Evolutionary conservation across 2,797 vertebrate species (phyloP), one percentile per base, ranked within the genome.

Genomic region (Takifugu ocellatus): DNA sequence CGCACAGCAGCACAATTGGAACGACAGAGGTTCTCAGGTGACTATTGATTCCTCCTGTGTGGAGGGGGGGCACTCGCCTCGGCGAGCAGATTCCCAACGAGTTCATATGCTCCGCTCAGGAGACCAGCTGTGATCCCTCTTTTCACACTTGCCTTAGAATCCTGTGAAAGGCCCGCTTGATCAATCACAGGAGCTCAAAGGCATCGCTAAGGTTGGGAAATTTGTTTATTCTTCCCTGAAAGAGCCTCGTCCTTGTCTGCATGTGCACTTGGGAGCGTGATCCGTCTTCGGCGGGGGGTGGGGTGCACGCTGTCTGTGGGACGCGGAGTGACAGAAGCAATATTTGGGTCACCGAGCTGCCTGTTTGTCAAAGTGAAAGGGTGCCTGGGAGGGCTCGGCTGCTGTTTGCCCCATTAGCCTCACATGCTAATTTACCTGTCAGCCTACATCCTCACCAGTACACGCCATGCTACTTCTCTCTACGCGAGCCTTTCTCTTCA

Each of bases 381-480:
- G 56, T 66, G 65, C 57, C 55, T 27, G n/a, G n/a, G 4, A 72
- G 71, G 74, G 31, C 67, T 47, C 15, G 52, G 60, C 48, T 14
- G 10, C 51, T 66, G 70, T 81, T 72, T 67, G 63, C 81, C 68
- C 79, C 69, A 81, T 87, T 85, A 83, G 63, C 77, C 56, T 43
- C 63, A 78, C 54, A 79, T 84, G 82, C 79, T 87, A 82, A 90
- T 87, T 77, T 71, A 78, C 69, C 77, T 79, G 83, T 88, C 78
- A 87, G 3, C 68, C 55, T 54, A 57, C 70, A 55, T 62, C 64
- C 48, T 50, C 59, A 57, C 26, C n/a, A 68, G 48, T 17, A 65
- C 54, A 51, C 36, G 45, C 36, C 55, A 51, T 43, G 49, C 42
- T 47, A 47, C 54, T 44, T 66, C 49, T 31, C 17, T 33, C 15